Base-by-base conservation (phyloP, 2,797 vertebrate species). In the Labeo calbasu region DNA sequence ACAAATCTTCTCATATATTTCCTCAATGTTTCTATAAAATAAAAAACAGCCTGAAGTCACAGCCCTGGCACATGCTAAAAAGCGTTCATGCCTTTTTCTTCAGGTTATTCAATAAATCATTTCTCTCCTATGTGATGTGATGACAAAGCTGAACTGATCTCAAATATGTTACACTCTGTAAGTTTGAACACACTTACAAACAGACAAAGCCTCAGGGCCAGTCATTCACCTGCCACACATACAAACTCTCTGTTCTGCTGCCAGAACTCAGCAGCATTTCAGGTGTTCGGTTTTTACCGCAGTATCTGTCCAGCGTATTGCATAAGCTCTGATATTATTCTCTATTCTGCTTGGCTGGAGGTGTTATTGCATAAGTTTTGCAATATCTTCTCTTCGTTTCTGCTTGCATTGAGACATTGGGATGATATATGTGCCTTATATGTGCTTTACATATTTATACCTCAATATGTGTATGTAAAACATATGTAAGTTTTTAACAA, bases 181-280 rank as follows among this genome's bases (percentile, higher is more conserved):
- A 55, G 36, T 77, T 73, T 76, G 77, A n/a, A 78, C 2, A 13
- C 71, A 43, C 63, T 36, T 40, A 71, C 21, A 14, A n/a, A n/a
- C 28, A 84, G 50, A 71, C 25, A 81, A 85, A 55, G 63, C 82
- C 73, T 77, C 81, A 48, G 50, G 73, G 51, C 81, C 50, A 46
- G 57, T 83, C 72, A 11, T 59, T 83, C 63, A 83, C 32, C 72
- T 57, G 61, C 55, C 55, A 72, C 68, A 59, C 36, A 68, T 50
- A 21, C 61, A 68, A 14, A 80, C 53, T 7, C 53, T 76, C 65
- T 23, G 69, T 83, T 83, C 71, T n/a, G 21, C 40, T 77, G 70
- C 80, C 79, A 85, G 77, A 77, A 71, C 57, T 80, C 13, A 19
- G 61, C 32, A 65, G 63, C 79, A 82, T 79, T 84, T 84, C 61